Percentiles rank a stretch among this genome's conserved stretches.
Conservation (phyloP, 2,113 vertebrate genomes). For the Rhea pennata region DNA sequence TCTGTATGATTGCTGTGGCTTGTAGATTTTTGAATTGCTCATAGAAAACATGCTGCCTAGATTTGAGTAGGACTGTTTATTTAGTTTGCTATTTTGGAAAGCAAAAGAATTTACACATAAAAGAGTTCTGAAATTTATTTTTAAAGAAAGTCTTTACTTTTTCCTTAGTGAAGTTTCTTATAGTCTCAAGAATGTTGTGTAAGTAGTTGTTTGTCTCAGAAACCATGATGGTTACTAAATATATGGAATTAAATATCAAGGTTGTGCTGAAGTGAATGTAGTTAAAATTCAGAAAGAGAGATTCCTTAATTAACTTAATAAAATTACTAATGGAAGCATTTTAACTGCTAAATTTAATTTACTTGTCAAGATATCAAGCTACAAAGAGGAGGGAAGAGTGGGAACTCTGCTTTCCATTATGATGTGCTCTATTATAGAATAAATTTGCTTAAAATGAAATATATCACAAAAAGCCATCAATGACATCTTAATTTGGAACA, state of each 20-base stretch:
- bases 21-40: neutral
- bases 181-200: neutral
- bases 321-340: slow-evolving; percentile 95
- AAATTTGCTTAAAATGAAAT: slow-evolving; percentile 88
- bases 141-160: neutral
- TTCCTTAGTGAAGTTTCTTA: neutral
- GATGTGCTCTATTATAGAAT: slow-evolving; percentile 84
- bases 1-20: neutral
- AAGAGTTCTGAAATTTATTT: neutral
- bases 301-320: slow-evolving; percentile 96
- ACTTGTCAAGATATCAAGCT: slow-evolving; percentile 93
- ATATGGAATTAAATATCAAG: slow-evolving; percentile 69
- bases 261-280: slow-evolving; percentile 79
- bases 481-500: slow-evolving; percentile 88
- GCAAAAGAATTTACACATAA: neutral
- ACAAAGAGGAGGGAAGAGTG: slow-evolving; percentile 82
- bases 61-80: neutral
- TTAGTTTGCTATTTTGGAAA: neutral
- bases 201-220: slow-evolving; percentile 52
- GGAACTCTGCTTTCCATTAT: slow-evolving; percentile 85
- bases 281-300: slow-evolving; percentile 90
- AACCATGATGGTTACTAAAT: slow-evolving; percentile 63
- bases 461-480: slow-evolving; percentile 86
- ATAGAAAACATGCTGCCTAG: neutral
- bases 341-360: slow-evolving; percentile 97